Percentiles rank a stretch among this genome's conserved stretches.
Evolutionary conservation across 2,797 vertebrate genomes (phyloP).

Genomic region (Anisognathus igniventris): DNA sequence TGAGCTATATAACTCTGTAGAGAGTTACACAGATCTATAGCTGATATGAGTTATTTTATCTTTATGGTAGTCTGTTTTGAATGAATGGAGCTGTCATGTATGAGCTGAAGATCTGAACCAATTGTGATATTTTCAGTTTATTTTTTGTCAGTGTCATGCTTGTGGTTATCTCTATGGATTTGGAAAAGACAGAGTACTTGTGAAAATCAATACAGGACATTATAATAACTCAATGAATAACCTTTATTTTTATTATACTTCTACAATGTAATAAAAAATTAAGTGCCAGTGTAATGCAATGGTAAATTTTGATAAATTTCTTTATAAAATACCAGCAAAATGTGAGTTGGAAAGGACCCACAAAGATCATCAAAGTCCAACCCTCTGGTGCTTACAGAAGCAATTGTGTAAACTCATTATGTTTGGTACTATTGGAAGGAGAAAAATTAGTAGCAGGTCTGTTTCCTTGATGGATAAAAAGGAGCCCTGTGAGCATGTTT

Average conservation of each 20-base stretch:
- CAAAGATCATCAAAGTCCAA: accelerated
- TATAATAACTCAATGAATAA: background rate
- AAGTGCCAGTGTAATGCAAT: background rate
- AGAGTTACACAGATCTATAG: background rate
- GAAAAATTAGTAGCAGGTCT: background rate
- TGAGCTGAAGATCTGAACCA: background rate
- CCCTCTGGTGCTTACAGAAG: background rate
- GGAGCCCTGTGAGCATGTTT: background rate
- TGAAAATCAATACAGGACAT: background rate
- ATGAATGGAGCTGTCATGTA: background rate
- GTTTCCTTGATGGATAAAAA: background rate
- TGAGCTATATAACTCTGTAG: background rate
- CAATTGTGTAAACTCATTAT: background rate
- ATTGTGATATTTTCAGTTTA: background rate
- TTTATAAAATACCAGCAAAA: background rate
- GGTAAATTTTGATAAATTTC: background rate
- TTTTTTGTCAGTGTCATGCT: background rate
- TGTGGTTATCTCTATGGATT: background rate
- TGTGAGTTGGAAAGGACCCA: background rate
- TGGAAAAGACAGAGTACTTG: background rate
- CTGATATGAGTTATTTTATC: background rate
- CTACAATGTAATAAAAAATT: background rate
- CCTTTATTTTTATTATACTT: background rate
- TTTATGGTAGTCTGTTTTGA: background rate
- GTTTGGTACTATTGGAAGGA: background rate